phyloP scores from a whole-genome alignment of 2,888 invertebrate species.

The Caenorhabditis sinica region DNA sequence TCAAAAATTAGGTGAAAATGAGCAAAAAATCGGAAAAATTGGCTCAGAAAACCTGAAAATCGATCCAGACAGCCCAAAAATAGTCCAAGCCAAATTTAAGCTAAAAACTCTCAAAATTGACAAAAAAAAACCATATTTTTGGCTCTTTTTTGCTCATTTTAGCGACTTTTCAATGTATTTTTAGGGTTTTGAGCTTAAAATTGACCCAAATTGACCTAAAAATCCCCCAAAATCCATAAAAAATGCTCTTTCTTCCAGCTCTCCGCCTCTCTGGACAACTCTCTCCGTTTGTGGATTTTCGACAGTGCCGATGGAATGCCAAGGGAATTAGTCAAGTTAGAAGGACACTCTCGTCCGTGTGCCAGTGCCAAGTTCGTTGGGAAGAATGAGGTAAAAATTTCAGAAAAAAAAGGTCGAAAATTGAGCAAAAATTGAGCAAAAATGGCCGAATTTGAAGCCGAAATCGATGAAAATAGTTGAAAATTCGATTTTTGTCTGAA shows the following conservation, averaged over 20 bases:
- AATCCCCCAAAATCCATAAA: neutral
- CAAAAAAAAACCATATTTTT: neutral
- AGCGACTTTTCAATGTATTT: too few relatives aligned
- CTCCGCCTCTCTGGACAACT: constrained; percentile 81
- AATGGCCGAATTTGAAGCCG: too few relatives aligned
- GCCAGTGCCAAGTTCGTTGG: constrained; percentile 58
- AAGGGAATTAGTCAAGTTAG: constrained; percentile 82
- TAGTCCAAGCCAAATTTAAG: too few relatives aligned
- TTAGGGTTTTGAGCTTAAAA: neutral
- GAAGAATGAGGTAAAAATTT: constrained; percentile 55
- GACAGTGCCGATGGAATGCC: constrained; percentile 91
- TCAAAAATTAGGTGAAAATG: neutral
- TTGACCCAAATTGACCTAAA: neutral
- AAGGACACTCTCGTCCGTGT: constrained; percentile 85
- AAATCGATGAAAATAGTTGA: too few relatives aligned
- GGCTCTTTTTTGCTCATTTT: too few relatives aligned
- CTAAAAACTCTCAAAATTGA: neutral
- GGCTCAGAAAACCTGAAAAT: neutral
- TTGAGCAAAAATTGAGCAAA: too few relatives aligned
- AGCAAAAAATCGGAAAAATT: neutral
- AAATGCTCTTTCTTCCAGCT: constrained; percentile 66
- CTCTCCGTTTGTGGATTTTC: constrained; percentile 87
- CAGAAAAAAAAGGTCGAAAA: too few relatives aligned
- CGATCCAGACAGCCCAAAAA: neutral
- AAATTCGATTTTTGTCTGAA: too few relatives aligned